phyloP scores from a whole-genome alignment of 2,113 vertebrate species.

The Vulpes ferrilata region DNA sequence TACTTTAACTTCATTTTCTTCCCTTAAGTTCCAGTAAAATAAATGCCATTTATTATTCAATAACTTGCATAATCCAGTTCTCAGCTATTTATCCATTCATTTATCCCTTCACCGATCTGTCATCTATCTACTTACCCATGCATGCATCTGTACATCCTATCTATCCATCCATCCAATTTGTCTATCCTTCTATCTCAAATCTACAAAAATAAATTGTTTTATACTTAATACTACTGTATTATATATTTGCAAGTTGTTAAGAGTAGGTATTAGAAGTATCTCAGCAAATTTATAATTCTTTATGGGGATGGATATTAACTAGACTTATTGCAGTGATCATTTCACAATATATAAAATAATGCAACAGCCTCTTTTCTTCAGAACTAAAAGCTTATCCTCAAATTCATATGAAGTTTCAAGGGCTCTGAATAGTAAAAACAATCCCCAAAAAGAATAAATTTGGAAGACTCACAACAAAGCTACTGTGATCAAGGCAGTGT shows the following conservation, averaged over 20 bases:
- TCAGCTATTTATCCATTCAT: background rate
- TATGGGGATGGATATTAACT: too few species aligned
- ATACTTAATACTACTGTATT: too few species aligned
- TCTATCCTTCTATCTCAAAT: background rate
- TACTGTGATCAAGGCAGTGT: background rate
- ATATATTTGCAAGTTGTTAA: too few species aligned
- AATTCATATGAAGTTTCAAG: background rate
- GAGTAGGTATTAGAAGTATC: too few species aligned
- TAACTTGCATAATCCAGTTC: background rate
- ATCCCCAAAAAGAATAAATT: too few species aligned
- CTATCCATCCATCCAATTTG: background rate
- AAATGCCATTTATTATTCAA: background rate
- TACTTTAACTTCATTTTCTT: background rate
- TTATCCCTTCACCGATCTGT: background rate
- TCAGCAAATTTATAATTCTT: too few species aligned
- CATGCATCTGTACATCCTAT: too few species aligned
- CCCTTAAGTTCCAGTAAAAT: slow-evolving; percentile 21
- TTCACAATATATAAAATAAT: too few species aligned
- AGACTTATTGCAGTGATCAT: too few species aligned
- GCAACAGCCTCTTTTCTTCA: background rate
- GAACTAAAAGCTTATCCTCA: background rate
- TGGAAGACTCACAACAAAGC: too few species aligned
- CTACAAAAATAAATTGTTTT: too few species aligned
- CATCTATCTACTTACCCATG: background rate
- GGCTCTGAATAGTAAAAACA: too few species aligned